phyloP scores from a whole-genome alignment of 1,140 invertebrate species.

The Paraescarpia echinospica region DNA sequence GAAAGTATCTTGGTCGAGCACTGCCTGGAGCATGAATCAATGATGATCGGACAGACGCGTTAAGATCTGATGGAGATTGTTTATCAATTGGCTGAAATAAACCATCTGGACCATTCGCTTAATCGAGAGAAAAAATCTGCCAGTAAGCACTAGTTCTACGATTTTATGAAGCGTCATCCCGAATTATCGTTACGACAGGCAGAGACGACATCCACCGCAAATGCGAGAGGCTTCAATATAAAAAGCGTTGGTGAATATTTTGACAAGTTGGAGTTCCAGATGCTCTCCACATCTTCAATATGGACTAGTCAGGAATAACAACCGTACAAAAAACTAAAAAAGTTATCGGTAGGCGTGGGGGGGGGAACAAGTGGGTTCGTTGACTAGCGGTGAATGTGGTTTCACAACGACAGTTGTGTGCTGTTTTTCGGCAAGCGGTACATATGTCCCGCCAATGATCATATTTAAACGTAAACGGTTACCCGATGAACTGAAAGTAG shows the following conservation, averaged over 20 bases:
- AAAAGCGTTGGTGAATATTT: neutral
- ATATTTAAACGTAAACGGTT: neutral
- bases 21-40: no score
- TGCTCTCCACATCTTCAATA: neutral
- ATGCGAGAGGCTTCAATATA: neutral
- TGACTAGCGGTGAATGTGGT: no score
- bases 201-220: neutral
- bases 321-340: neutral
- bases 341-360: neutral
- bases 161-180: no score
- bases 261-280: neutral
- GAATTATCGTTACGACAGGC: neutral
- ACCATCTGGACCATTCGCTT: no score
- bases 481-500: neutral
- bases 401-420: neutral
- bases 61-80: no score
- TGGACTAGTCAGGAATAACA: neutral
- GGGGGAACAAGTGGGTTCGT: neutral
- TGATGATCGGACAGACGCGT: no score
- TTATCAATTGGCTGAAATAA: no score
- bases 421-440: neutral
- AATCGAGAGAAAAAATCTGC: no score
- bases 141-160: no score
- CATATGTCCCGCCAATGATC: neutral
- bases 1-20: no score